phyloP scores from a whole-genome alignment of 1,140 invertebrate genomes.

The Drosophila jambulina region DNA sequence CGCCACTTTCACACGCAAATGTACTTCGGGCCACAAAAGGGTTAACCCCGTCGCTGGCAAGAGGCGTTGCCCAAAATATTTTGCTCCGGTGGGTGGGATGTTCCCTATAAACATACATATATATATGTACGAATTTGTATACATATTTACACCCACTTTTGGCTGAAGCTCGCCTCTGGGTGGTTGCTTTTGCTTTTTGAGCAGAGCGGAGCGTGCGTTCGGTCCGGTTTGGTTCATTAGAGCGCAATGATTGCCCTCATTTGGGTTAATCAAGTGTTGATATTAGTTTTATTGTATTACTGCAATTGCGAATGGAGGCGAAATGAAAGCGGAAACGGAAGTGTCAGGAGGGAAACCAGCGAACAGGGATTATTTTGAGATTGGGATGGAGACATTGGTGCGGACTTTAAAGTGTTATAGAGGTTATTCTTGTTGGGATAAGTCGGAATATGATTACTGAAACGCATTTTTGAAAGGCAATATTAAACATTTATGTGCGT shows the following conservation, averaged over 20 bases:
- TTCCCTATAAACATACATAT: constrained; percentile 3
- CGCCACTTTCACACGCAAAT: constrained; percentile 80
- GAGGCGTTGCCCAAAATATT: constrained; percentile 81
- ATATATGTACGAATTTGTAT: not conserved
- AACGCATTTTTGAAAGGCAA: too few relatives aligned
- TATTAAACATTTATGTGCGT: too few relatives aligned
- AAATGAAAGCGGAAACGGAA: constrained; percentile 27
- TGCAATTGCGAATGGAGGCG: constrained; percentile 43
- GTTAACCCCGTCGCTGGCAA: constrained; percentile 43
- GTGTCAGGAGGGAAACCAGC: constrained; percentile 4
- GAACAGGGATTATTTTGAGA: not conserved
- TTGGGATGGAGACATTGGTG: constrained; percentile 4
- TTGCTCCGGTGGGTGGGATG: constrained; percentile 43
- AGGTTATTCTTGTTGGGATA: not conserved
- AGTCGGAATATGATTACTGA: too few relatives aligned
- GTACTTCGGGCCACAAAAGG: constrained; percentile 62
- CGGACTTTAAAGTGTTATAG: not conserved
- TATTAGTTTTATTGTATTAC: constrained; percentile 69
- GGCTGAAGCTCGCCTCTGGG: constrained; percentile 10
- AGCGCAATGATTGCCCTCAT: constrained; percentile 79
- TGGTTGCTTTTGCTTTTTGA: constrained; percentile 11
- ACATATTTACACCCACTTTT: constrained; percentile 1
- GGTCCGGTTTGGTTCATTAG: constrained; percentile 78
- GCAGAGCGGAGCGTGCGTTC: constrained; percentile 55
- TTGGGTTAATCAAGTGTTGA: constrained; percentile 80